A percentile compares a stretch with the other conserved stretches of the same genome.
Evolutionary conservation across 2,797 vertebrate species (phyloP).

Genomic region (Saxicola maurus): DNA sequence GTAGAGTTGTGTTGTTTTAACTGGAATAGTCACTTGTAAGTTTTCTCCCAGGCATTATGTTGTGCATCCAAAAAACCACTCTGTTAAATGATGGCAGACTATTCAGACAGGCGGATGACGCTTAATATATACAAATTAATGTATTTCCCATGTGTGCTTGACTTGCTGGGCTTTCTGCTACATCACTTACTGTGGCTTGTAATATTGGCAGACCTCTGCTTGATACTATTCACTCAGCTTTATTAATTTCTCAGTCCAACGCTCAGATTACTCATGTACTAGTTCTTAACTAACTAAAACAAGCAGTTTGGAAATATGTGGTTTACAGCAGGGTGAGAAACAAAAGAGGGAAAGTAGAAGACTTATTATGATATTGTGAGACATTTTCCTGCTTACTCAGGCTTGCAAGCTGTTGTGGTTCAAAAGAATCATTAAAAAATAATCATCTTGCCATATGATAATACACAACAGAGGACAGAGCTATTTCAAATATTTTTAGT

Average conservation of each 20-base stretch:
- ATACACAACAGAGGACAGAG: not conserved
- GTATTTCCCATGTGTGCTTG: slow-evolving; percentile 10
- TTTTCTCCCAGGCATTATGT: slow-evolving; percentile 49
- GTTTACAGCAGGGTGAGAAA: slow-evolving; percentile 1
- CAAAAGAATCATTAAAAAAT: not conserved
- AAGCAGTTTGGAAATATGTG: slow-evolving; percentile 26
- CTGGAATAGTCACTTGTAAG: slow-evolving; percentile 65
- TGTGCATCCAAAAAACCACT: slow-evolving; percentile 47
- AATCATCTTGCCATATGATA: not conserved
- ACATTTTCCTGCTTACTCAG: not conserved
- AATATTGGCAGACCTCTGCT: slow-evolving; percentile 51
- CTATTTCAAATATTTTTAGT: not conserved
- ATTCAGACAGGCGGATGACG: slow-evolving; percentile 5
- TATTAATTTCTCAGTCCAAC: not conserved
- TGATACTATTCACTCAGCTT: slow-evolving; percentile 33
- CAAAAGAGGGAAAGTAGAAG: not conserved
- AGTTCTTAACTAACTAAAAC: not conserved
- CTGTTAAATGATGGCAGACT: not conserved
- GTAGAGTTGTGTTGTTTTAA: slow-evolving; percentile 14
- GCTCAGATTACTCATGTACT: slow-evolving; percentile 39
- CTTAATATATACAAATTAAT: slow-evolving; percentile 23
- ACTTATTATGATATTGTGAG: not conserved
- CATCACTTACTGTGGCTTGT: slow-evolving; percentile 37
- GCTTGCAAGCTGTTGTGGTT: not conserved
- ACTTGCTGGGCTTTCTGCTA: slow-evolving; percentile 41